Base-by-base conservation (phyloP, 2,888 invertebrate species). In the Pachymerium ferrugineum region DNA sequence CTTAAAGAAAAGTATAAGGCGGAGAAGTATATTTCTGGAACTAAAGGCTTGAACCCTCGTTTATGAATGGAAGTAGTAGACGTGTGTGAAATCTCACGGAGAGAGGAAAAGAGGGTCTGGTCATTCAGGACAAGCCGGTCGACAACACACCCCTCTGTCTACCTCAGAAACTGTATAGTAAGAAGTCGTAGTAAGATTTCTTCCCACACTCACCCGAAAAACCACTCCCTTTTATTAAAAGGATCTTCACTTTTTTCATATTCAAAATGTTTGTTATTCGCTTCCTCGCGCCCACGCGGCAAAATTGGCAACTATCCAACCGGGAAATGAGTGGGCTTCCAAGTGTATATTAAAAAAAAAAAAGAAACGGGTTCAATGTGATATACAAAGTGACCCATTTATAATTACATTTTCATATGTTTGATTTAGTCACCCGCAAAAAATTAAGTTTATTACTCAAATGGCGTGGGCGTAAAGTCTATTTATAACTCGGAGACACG, bases 31-130 rank as follows among this genome's bases (percentile, higher is more conserved):
- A 62, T 62, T 62, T 62, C 62, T 62, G 62, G 62, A 10, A 62
- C 28, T n/a, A 62, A 62, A 62, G 62, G 62, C 62, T 62, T 62
- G 25, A 62, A 62, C 25, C 62, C 62, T 14, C 25, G 62, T 62
- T n/a, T 62, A 62, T 62, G 62, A 62, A 62, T 62, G 62, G 62
- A 62, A 62, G 62, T 62, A 62, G 62, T 62, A 62, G 62, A 62
- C 62, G 62, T 62, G 62, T 62, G 62, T 62, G 62, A 62, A 62
- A 28, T 62, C 62, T 62, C 62, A 62, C 62, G 62, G 62, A 22
- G 62, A 22, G 62, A 62, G 62, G 28, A 28, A 28, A 62, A 62
- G 62, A 62, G 62, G 62, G 62, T 28, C 62, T 62, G 62, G 62
- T 62, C 62, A 62, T 62, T 62, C 62, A 62, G 62, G 62, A 62